These are phyloP conservation scores for Agapornis roseicollis DNA, from an alignment of 2,113 vertebrate species.

Conservation along the genomic window DNA sequence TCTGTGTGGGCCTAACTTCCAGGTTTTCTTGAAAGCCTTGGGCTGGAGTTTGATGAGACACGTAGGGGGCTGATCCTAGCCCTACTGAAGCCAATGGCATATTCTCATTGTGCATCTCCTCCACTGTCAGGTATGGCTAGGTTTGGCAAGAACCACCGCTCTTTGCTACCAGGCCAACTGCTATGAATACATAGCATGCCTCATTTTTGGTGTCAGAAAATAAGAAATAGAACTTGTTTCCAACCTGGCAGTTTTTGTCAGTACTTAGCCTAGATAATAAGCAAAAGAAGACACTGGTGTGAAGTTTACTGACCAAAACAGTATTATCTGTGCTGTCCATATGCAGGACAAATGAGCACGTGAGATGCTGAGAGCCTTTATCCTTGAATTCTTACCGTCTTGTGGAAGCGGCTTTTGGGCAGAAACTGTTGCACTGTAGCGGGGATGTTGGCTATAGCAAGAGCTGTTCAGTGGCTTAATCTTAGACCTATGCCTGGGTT, in stretches of 20 bases:
- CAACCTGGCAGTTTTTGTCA: background rate
- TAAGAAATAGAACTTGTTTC: background rate
- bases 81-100: background rate
- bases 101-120: background rate
- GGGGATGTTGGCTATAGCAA: background rate
- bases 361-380: background rate
- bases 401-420: background rate
- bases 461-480: background rate
- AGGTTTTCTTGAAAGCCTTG: background rate
- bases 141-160: background rate
- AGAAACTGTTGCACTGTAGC: background rate
- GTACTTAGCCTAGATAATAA: background rate
- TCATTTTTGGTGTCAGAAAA: background rate
- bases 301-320: background rate
- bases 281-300: background rate
- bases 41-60: background rate
- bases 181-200: background rate
- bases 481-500: background rate
- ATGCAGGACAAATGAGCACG: background rate
- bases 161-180: background rate
- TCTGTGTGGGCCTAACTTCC: background rate
- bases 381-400: background rate
- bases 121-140: background rate
- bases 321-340: background rate
- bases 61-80: background rate